phyloP scores from a whole-genome alignment of 2,113 vertebrate species.

The Rhinopomastus cyanomelas region DNA sequence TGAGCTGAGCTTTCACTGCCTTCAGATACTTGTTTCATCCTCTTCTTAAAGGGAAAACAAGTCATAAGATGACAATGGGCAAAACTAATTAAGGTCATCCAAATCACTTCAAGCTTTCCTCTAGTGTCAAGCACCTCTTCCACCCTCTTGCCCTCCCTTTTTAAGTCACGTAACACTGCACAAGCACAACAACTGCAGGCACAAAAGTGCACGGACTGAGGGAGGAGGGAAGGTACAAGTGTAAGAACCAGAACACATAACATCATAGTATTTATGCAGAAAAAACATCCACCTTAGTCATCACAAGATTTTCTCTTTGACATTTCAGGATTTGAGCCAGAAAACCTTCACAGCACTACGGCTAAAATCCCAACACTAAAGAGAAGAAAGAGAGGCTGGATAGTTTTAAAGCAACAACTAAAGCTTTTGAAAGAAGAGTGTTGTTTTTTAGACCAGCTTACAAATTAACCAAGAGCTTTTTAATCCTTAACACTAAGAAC shows the following conservation, averaged over 20 bases:
- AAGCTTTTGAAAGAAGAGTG: background rate
- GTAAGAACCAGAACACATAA: background rate
- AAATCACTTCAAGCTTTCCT: background rate
- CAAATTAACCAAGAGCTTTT: background rate
- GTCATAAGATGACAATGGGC: background rate
- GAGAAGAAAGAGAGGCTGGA: background rate
- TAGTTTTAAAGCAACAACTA: background rate
- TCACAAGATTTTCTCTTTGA: background rate
- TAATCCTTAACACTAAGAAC: background rate
- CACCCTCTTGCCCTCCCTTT: background rate
- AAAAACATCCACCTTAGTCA: background rate
- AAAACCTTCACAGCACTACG: background rate
- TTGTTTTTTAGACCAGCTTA: background rate
- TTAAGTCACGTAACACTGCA: background rate
- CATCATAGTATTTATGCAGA: background rate
- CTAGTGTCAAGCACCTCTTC: constrained; percentile 6
- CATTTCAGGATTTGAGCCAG: background rate
- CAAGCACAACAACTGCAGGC: constrained; percentile 6
- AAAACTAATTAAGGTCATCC: constrained; percentile 10
- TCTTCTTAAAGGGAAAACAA: background rate
- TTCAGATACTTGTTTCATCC: background rate
- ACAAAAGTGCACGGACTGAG: background rate
- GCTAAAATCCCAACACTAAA: background rate
- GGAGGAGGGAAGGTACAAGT: background rate
- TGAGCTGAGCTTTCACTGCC: background rate